Evolutionary conservation across 2,113 vertebrate genomes (phyloP), one percentile per base, ranked within the genome.

Genomic region (Meleagris gallopavo): DNA sequence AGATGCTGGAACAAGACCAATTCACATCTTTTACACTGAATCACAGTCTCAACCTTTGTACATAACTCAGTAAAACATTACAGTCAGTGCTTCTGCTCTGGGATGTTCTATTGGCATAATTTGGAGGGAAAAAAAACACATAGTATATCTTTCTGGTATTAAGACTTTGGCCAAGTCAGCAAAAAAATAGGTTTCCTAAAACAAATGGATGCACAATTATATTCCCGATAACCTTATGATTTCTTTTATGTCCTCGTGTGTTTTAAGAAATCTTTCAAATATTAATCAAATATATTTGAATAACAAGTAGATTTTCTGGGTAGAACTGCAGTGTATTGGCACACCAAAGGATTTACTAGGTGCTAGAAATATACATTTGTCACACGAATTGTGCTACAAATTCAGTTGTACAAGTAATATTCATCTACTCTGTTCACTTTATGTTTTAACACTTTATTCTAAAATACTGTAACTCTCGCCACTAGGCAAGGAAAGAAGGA

Each of bases 321-420:
- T 32, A 64, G 36, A 88, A 58, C 21, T 82, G 15, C 41, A 43
- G 36, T 29, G 34, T 40, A 34, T 36, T 36, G 36, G 15, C 27
- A 41, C 6, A 64, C 1, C 1, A 0, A 54, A 40, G 13, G 32
- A 34, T 50, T 80, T 64, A 0, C 0, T 50, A 80, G 57, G 9
- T 69, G 16, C 32, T 74, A 40, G 32, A 86, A 73, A 50, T n/a
- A 4, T 38, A 8, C 17, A 62, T 34, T 87, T 78, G 30, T 62
- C 61, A 83, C 29, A 61, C 14, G 6, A 76, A 25, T 48, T 66
- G 9, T 69, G 32, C 32, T 50, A 22, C 29, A 45, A 58, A 73
- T 24, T 20, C 11, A 61, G 11, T 16, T 69, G 36, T 22, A 45
- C 24, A 24, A 69, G n/a, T 69, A 74, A 78, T 34, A 78, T 64